Base-by-base conservation (phyloP, 37 sponge, comb jelly and placozoan species). In the Aplysina aerophoba region DNA sequence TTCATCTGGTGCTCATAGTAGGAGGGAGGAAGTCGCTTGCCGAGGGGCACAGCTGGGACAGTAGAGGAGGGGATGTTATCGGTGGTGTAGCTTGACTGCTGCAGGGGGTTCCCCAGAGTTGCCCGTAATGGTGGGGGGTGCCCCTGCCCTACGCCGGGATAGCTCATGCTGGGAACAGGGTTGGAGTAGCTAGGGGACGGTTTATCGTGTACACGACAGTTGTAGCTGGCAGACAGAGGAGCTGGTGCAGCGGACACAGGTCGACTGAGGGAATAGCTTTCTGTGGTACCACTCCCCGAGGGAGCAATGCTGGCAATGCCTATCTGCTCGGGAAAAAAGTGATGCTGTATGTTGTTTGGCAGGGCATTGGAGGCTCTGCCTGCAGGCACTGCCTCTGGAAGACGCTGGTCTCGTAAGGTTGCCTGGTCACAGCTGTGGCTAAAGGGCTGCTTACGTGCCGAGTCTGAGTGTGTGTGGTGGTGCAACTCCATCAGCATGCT, bases 1-100 rank as follows among this genome's bases (percentile, higher is more conserved):
- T 86, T 83, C 54, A 83, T 78, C 66, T 80, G 72, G 57, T 86
- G 86, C 22, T 89, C 94, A 30, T 84, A 34, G 78, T 93, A 90
- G 41, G 88, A 87, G 35, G 83, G 83, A 19, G 83, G 83, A 1
- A 38, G 44, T 11, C 78, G 20, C 78, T 75, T 75, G 54, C 11
- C 54, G 3, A 44, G 8, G 50, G 50, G 50, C 20, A 44, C 16
- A 2, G 28, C 35, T 19, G 50, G 54, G 21, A 54, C 20, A 1
- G 78, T 36, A 2, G 54, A 53, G 20, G 78, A 75, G 2, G 78
- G 78, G 44, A 75, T 75, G 78, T 41, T 75, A 25, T 75, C 78
- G 37, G 78, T 75, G 21, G 78, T 75, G 53, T 25, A 75, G 53
- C 78, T 75, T 12, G n/a, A 75, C 21, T 40, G 53, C 44, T 40